These are phyloP conservation scores for Drosophila suboccidentalis DNA, from an alignment of 2,888 invertebrate genomes.

Conservation along the genomic window DNA sequence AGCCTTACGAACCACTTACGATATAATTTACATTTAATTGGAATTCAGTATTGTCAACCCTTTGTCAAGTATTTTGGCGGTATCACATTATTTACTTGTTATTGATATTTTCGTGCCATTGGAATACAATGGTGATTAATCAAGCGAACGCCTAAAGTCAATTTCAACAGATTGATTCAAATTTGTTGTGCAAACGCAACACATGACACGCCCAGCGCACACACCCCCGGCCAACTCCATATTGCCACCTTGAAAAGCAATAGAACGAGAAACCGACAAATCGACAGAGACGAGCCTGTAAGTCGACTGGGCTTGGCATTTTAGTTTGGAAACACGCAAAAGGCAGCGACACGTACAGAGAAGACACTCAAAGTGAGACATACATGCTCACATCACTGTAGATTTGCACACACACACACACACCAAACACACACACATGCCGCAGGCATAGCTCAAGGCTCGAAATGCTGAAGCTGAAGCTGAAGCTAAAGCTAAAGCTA, in stretches of 20 bases:
- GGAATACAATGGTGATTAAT: constrained; percentile 69
- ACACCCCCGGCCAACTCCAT: too few species aligned
- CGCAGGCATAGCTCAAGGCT: constrained; percentile 10
- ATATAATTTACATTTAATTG: too few species aligned
- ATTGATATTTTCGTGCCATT: constrained; percentile 34
- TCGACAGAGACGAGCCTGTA: not conserved
- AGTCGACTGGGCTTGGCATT: constrained; percentile 34
- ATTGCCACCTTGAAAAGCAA: constrained; percentile 6
- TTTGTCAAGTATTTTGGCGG: not conserved
- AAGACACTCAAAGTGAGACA: constrained; percentile 46
- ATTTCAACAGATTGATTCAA: constrained; percentile 81
- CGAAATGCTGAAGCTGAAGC: constrained; percentile 3
- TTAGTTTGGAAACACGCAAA: constrained; percentile 74
- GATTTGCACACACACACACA: not conserved
- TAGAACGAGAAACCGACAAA: constrained; percentile 8
- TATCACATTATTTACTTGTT: constrained; percentile 10
- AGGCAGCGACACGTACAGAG: constrained; percentile 68
- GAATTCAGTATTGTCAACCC: not conserved
- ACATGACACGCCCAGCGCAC: constrained; percentile 43
- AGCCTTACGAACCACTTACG: too few species aligned
- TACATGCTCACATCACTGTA: constrained; percentile 11
- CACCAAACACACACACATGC: constrained; percentile 26
- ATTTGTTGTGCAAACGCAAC: constrained; percentile 71
- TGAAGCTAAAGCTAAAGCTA: not conserved
- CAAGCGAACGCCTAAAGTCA: constrained; percentile 77